These are phyloP conservation scores for Meghimatium bilineatum DNA, from an alignment of 2,888 invertebrate genomes.

Conservation along the genomic window DNA sequence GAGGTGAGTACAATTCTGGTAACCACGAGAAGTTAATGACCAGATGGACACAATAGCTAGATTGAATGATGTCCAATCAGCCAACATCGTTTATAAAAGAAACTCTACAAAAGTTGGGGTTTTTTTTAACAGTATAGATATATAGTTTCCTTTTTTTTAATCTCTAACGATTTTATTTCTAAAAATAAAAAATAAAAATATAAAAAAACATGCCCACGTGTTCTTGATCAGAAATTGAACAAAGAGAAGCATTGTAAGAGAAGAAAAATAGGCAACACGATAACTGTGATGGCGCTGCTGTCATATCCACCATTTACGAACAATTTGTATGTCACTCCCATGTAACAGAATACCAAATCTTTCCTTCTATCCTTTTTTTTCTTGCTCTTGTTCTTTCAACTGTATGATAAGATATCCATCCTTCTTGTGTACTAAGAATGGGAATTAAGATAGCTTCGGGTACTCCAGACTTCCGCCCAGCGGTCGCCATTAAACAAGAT, in stretches of 20 bases:
- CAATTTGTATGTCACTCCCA: background rate
- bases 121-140: too few species aligned
- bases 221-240: background rate
- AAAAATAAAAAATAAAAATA: too few species aligned
- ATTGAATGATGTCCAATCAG: too few species aligned
- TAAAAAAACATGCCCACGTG: too few species aligned
- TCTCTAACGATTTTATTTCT: too few species aligned
- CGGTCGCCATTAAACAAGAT: slow-evolving; percentile 40
- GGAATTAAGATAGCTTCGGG: slow-evolving; percentile 36
- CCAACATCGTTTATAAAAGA: too few species aligned
- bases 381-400: background rate
- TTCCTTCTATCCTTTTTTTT: background rate
- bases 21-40: too few species aligned
- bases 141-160: background rate
- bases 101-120: too few species aligned
- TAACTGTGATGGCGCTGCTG: background rate
- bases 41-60: too few species aligned
- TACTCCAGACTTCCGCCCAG: slow-evolving; percentile 45
- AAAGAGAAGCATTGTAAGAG: background rate
- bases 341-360: slow-evolving; percentile 6
- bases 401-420: slow-evolving; percentile 27
- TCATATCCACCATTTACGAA: background rate
- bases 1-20: too few species aligned
- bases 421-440: background rate
- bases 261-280: background rate